These are phyloP conservation scores for Pheosia tremula DNA, from an alignment of 2,888 invertebrate species.

Conservation along the genomic window DNA sequence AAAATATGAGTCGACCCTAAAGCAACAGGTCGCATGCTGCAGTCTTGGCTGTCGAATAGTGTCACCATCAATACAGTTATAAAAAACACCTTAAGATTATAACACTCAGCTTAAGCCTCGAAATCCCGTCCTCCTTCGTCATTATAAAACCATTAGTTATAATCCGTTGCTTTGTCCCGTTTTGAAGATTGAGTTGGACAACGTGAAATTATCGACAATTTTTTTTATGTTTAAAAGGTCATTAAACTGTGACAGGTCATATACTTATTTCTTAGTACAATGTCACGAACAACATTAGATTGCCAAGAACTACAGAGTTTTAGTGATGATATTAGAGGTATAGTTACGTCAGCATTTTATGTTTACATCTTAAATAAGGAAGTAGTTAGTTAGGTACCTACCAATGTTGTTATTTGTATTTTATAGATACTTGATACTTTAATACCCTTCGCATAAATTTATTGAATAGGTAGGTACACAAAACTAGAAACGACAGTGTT, in stretches of 20 bases:
- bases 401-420: too few relatives aligned
- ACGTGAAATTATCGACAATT: neutral
- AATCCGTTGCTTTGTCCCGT: neutral
- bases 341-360: too few relatives aligned
- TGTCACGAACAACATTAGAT: neutral
- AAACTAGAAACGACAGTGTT: slow-evolving; percentile 4
- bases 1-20: slow-evolving; percentile 31
- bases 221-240: neutral
- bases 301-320: neutral
- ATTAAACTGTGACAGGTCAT: neutral
- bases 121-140: slow-evolving; percentile 12
- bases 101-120: slow-evolving; percentile 5
- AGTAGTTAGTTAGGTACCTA: too few relatives aligned
- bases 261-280: neutral
- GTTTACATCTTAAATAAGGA: too few relatives aligned
- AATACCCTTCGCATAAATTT: neutral
- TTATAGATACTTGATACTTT: too few relatives aligned
- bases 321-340: too few relatives aligned
- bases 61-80: slow-evolving; percentile 23
- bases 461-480: neutral
- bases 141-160: slow-evolving; percentile 14
- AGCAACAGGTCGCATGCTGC: slow-evolving; percentile 27
- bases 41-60: slow-evolving; percentile 35
- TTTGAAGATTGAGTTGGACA: neutral
- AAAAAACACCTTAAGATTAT: slow-evolving; percentile 22